Conservation (phyloP, 2,888 invertebrate genomes). For the Trissolcus brochymenae region DNA sequence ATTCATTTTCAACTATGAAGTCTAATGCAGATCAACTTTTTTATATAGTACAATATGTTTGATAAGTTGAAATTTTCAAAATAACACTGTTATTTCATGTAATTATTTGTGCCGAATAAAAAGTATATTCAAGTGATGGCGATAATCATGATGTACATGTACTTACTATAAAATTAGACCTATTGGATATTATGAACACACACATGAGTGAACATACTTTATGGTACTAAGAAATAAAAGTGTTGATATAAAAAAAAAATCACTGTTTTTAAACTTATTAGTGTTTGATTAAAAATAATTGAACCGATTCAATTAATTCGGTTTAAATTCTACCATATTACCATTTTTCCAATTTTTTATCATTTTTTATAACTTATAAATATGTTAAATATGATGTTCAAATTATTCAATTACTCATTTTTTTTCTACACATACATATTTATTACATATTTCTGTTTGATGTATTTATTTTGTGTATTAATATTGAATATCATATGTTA, state of each 20-base stretch:
- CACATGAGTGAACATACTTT: constrained; percentile 42
- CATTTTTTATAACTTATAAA: too few species aligned
- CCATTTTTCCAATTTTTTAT: too few species aligned
- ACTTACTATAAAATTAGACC: constrained; percentile 46
- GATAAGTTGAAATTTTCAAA: background rate
- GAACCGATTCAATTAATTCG: too few species aligned
- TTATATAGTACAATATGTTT: background rate
- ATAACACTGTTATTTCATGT: constrained; percentile 15
- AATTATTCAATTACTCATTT: too few species aligned
- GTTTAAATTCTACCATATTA: too few species aligned
- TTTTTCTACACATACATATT: too few species aligned
- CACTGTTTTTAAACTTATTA: too few species aligned
- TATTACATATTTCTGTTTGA: too few species aligned
- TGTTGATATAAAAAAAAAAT: constrained; percentile 36
- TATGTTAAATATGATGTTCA: too few species aligned
- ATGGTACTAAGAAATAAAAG: constrained; percentile 51
- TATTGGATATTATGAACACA: constrained; percentile 42
- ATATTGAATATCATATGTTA: background rate
- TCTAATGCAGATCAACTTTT: too few species aligned
- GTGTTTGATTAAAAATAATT: too few species aligned
- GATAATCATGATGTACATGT: constrained; percentile 50
- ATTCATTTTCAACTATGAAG: too few species aligned
- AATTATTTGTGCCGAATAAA: constrained; percentile 25
- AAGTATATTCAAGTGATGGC: constrained; percentile 33
- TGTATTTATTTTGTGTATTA: background rate